Percentiles rank a stretch among this genome's conserved stretches.
phyloP scores from a whole-genome alignment of 1,140 invertebrate genomes.

The Drosophila pseudoananassae region DNA sequence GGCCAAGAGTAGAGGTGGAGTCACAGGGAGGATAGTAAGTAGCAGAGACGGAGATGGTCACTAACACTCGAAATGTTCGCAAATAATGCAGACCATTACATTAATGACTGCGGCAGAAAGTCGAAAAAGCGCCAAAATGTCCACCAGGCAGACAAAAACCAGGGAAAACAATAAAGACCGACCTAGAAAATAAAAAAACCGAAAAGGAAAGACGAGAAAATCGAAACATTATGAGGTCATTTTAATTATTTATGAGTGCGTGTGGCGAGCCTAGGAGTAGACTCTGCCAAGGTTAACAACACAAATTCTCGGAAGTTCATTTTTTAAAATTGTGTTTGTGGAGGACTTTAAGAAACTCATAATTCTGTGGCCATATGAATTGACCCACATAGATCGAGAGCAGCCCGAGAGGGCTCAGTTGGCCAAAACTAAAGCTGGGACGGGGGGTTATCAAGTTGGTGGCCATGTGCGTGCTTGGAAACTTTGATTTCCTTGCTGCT shows the following conservation, averaged over 20 bases:
- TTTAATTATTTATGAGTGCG: slow-evolving; percentile 72
- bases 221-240: slow-evolving; percentile 77
- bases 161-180: slow-evolving; percentile 31
- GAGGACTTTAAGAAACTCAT: slow-evolving; percentile 49
- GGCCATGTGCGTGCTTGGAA: slow-evolving; percentile 55
- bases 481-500: slow-evolving; percentile 45
- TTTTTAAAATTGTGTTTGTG: slow-evolving; percentile 54
- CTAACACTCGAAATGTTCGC: slow-evolving; percentile 57
- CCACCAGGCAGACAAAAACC: slow-evolving; percentile 22
- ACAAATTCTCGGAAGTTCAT: slow-evolving; percentile 31
- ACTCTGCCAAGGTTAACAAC: slow-evolving; percentile 57
- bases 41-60: slow-evolving; percentile 28
- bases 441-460: slow-evolving; percentile 3
- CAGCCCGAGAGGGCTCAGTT: slow-evolving; percentile 27
- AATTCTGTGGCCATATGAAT: slow-evolving; percentile 15
- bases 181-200: background rate
- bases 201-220: slow-evolving; percentile 41
- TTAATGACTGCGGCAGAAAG: slow-evolving; percentile 73
- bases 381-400: slow-evolving; percentile 37
- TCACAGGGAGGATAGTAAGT: slow-evolving; percentile 10
- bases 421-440: slow-evolving; percentile 24
- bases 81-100: slow-evolving; percentile 77
- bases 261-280: slow-evolving; percentile 50
- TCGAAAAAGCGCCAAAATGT: slow-evolving; percentile 55
- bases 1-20: slow-evolving; percentile 1